phyloP scores from a whole-genome alignment of 2,888 invertebrate genomes.

The Biston stratarius region DNA sequence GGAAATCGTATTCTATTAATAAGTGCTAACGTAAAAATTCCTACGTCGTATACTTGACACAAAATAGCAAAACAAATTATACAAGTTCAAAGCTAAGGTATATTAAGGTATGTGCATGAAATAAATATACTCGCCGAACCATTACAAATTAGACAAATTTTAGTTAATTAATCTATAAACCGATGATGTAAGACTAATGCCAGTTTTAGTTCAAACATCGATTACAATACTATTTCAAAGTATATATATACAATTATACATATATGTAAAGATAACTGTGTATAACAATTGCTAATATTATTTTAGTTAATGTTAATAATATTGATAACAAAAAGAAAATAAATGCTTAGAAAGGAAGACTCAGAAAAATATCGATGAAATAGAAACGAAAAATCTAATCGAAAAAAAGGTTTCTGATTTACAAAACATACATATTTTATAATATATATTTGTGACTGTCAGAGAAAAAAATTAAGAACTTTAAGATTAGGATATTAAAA shows the following conservation, averaged over 20 bases:
- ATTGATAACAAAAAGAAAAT: too few species aligned
- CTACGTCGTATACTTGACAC: background rate
- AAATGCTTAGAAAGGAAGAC: too few species aligned
- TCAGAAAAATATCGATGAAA: too few species aligned
- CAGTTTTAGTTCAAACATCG: background rate
- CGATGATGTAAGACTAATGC: background rate
- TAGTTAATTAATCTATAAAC: background rate
- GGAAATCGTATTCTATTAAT: slow-evolving; percentile 9
- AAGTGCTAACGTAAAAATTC: background rate
- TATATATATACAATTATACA: background rate
- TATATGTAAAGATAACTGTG: background rate
- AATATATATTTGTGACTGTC: too few species aligned
- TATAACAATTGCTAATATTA: too few species aligned
- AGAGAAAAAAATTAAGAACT: too few species aligned
- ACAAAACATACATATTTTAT: too few species aligned
- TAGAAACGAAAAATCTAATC: too few species aligned
- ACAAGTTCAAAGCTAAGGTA: background rate
- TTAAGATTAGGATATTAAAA: too few species aligned
- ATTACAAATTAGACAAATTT: background rate
- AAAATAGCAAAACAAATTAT: background rate
- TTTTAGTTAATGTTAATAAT: too few species aligned
- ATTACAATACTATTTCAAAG: background rate
- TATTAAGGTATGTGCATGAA: background rate
- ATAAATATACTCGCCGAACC: too few species aligned
- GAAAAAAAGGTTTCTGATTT: too few species aligned